Conservation (phyloP, 2,113 vertebrate genomes). For the Spea bombifrons region DNA sequence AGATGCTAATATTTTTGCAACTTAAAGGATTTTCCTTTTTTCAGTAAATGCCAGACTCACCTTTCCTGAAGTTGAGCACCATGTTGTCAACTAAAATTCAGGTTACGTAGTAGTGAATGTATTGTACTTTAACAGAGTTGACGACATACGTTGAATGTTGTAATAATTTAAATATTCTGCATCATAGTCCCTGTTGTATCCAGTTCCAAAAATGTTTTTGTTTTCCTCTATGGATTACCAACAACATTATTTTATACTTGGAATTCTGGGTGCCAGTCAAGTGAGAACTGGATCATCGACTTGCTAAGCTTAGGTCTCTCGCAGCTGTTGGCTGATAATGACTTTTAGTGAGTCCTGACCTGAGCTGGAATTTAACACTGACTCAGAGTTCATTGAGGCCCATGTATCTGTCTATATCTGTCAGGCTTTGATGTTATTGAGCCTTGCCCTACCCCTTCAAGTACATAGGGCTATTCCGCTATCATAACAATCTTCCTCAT, state of each 20-base stretch:
- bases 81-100: background rate
- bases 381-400: constrained; percentile 20
- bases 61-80: background rate
- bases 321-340: constrained; percentile 45
- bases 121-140: constrained; percentile 1
- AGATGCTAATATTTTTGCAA: too few relatives aligned
- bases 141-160: constrained; percentile 29
- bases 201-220: constrained; percentile 6
- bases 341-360: constrained; percentile 41
- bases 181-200: constrained; percentile 18
- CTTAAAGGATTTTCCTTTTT: too few relatives aligned
- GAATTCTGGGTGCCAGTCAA: constrained; percentile 42
- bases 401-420: constrained; percentile 43
- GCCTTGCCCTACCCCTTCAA: constrained; percentile 18
- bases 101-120: background rate
- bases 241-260: constrained; percentile 29
- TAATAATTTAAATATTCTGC: constrained; percentile 30
- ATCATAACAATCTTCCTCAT: background rate
- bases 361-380: constrained; percentile 39
- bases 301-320: constrained; percentile 34
- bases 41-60: too few relatives aligned
- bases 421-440: constrained; percentile 33
- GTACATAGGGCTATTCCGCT: background rate
- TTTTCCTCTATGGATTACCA: constrained; percentile 15
- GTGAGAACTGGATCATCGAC: constrained; percentile 45